Base-by-base conservation (phyloP, 2,113 vertebrate species). In the Stomatorhinus ivindoensis region DNA sequence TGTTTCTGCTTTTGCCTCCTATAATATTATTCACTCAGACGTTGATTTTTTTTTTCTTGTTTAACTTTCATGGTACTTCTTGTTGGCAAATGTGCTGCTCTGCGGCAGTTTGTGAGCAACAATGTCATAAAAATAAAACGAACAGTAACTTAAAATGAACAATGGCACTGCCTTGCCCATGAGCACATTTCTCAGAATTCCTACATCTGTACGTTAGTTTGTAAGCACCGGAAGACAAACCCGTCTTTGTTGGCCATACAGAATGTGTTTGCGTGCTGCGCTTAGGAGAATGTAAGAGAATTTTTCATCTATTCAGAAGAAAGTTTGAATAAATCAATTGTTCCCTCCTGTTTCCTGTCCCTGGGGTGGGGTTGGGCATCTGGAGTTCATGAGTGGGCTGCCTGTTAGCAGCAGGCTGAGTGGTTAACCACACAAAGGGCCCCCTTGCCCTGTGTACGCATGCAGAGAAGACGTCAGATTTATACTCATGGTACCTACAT, bases 281-380 rank as follows among this genome's bases (percentile, higher is more conserved):
- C 8, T 39, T 21, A 53, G 27, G n/a, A 55, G 6, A 42, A 19
- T 83, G 39, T 61, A 46, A n/a, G 35, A 61, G 51, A 44, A 44
- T 46, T 44, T 87, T 19, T 58, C 55, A 24, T 24, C 7, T 44
- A 21, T 85, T 50, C 11, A 44, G 47, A 65, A 44, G 35, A 31
- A 51, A 6, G 76, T 44, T 19, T 89, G 80, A 89, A 89, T 89
- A 51, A 46, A 55, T 42, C 31, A 83, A 53, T 89, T 89, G 76
- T 89, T 89, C 50, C 51, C 61, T 89, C 11, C 48, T 42, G 88
- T 84, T 89, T 84, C 88, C 88, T 88, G 58, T 69, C 58, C 11
- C n/a, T 69, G 88, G 65, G 11, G 65, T 46, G 65, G 80, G 48
- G 48, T 80, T 35, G 0, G 46, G 87, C 55, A 46, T 42, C 10